Evolutionary conservation across 1,140 invertebrate genomes (phyloP), one percentile per base, ranked within the genome.

Genomic region (Streblospio benedicti): DNA sequence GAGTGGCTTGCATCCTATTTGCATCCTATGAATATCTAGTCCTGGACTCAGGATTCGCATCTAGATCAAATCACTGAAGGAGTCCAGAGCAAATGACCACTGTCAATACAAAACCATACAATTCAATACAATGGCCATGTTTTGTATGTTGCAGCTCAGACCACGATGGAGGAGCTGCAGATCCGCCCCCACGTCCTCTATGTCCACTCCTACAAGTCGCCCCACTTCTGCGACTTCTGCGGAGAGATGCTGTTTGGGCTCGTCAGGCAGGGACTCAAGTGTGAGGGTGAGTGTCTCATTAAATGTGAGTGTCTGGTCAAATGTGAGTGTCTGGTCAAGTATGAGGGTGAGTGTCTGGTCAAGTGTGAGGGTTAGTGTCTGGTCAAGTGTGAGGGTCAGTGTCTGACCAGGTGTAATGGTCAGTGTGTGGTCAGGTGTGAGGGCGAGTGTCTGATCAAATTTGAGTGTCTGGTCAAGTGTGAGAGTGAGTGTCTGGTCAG

Each of bases 221-320:
- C 96, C 49, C 97, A 97, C 58, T 99, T 99, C 82, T 79, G 76
- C 67, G 94, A 99, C 83, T 97, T 97, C 82, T 99, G 96, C 80
- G 95, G 95, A 49, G 95, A 98, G 83, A 96, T 99, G 92, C 84
- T 99, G 1, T 98, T 97, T 80, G 96, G 96, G 4, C 82, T 99
- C 55, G 93, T 98, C 43, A 85, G 93, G 58, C 96, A 99, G 81
- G 96, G 96, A 65, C 84, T 99, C 59, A 98, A 99, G 81, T 99
- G 96, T 81, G 94, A 98, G 85, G 94, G 93, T 73, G 62, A 50
- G 68, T 60, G 23, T 32, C 20, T 50, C 12, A 23, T 12, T 23
- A 14, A 50, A 14, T 50, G 16, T 50, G 9, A 50, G 12, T 14
- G 47, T 23, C 23, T 50, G 9, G 12, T 9, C 49, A 12, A 12